Percentiles rank a stretch among this genome's conserved stretches.
These are phyloP conservation scores for Echinops telfairi DNA, from an alignment of 2,113 vertebrate species.

Conservation along the genomic window DNA sequence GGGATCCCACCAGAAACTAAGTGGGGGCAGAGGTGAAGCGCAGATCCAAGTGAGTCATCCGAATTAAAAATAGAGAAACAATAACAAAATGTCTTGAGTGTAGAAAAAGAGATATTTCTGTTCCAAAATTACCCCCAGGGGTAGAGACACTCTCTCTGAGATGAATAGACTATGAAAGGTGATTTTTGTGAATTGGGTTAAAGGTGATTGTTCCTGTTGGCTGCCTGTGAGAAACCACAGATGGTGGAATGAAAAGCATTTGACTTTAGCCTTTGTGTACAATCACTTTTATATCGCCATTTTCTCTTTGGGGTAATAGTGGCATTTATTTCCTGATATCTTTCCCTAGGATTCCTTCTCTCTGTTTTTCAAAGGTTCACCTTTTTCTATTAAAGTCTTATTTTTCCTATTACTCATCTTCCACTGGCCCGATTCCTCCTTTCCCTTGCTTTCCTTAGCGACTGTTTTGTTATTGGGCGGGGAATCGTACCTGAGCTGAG, in stretches of 20 bases:
- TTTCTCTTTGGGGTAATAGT: neutral
- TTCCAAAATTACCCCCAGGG: neutral
- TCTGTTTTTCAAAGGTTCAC: neutral
- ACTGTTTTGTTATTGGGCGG: neutral
- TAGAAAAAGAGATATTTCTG: neutral
- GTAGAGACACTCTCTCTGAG: neutral
- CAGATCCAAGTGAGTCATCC: neutral
- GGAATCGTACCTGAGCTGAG: neutral
- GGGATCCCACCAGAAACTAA: neutral
- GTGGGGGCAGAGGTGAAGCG: neutral
- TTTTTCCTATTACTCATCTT: neutral
- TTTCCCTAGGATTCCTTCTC: neutral
- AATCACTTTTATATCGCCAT: neutral
- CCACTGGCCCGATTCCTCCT: neutral
- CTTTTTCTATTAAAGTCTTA: neutral
- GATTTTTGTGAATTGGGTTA: neutral
- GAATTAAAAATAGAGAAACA: too few species aligned
- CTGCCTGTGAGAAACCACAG: neutral
- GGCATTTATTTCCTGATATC: neutral
- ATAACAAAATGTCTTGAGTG: neutral
- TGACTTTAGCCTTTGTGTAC: neutral
- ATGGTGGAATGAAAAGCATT: neutral
- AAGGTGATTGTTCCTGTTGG: neutral
- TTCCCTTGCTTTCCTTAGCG: conserved; percentile 14
- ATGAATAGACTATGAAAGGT: neutral